Evolutionary conservation across 2,797 vertebrate genomes (phyloP).

Genomic region (Arrhamphus sclerolepis): DNA sequence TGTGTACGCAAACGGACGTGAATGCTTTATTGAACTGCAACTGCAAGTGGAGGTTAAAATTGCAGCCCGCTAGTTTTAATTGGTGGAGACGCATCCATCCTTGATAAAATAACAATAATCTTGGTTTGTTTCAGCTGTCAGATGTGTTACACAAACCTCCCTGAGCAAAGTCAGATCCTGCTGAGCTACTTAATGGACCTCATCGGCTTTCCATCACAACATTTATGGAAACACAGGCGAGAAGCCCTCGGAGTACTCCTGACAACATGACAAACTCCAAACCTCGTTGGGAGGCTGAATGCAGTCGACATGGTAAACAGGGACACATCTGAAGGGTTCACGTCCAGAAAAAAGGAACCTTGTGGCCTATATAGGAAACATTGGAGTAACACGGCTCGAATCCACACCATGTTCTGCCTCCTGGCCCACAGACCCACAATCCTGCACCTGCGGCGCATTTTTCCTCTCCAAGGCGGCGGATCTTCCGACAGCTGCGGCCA

Average conservation of each 20-base stretch:
- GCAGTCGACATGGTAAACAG: too few species aligned
- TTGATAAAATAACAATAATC: too few species aligned
- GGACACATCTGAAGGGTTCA: background rate
- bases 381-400: too few species aligned
- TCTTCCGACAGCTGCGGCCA: conserved; percentile 50
- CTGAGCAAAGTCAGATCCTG: background rate
- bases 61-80: too few species aligned
- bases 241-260: background rate
- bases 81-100: too few species aligned
- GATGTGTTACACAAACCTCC: background rate
- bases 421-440: conserved; percentile 14
- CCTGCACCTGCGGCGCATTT: conserved; percentile 23
- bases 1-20: too few species aligned
- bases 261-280: too few species aligned
- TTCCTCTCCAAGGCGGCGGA: conserved; percentile 31
- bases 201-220: too few species aligned
- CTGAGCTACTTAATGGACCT: background rate
- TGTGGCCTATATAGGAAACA: conserved; percentile 36
- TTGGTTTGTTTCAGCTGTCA: too few species aligned
- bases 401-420: conserved; percentile 30
- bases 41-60: too few species aligned
- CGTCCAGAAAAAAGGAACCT: conserved; percentile 5
- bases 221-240: background rate
- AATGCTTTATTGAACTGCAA: too few species aligned
- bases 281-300: too few species aligned